A percentile compares a stretch with the other conserved stretches of the same genome.
phyloP scores from a whole-genome alignment of 2,113 vertebrate species.

The Corythornis cristatus region DNA sequence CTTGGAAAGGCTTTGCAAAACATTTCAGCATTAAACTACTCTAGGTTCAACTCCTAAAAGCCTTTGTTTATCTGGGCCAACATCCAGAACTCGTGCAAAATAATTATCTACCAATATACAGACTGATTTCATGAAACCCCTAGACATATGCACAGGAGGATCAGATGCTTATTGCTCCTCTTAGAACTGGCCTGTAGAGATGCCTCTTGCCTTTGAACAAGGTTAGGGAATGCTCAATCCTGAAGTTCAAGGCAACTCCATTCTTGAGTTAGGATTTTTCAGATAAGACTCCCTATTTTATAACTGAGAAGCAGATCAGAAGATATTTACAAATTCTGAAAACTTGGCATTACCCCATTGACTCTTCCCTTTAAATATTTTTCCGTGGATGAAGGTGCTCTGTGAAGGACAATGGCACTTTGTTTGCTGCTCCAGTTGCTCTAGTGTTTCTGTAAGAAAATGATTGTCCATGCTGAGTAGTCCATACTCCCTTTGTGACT shows the following conservation, averaged over 20 bases:
- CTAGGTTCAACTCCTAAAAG: background rate
- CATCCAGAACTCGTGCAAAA: constrained; percentile 41
- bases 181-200: background rate
- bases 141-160: constrained; percentile 1
- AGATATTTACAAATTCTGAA: background rate
- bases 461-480: background rate
- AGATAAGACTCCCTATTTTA: background rate
- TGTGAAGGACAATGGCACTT: background rate
- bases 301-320: background rate
- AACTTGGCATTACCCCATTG: background rate
- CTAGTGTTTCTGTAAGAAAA: background rate
- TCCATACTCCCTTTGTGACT: background rate
- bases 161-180: constrained; percentile 17
- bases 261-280: background rate
- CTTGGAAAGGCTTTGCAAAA: constrained; percentile 43
- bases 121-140: background rate
- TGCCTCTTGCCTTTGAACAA: constrained; percentile 29
- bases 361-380: background rate
- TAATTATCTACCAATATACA: constrained; percentile 50
- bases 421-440: background rate
- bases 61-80: constrained; percentile 41
- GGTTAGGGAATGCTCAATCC: constrained; percentile 28
- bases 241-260: background rate
- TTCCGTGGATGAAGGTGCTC: background rate
- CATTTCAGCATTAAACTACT: constrained; percentile 20